phyloP scores from a whole-genome alignment of 2,113 vertebrate species.

The Aviceda subcristata region DNA sequence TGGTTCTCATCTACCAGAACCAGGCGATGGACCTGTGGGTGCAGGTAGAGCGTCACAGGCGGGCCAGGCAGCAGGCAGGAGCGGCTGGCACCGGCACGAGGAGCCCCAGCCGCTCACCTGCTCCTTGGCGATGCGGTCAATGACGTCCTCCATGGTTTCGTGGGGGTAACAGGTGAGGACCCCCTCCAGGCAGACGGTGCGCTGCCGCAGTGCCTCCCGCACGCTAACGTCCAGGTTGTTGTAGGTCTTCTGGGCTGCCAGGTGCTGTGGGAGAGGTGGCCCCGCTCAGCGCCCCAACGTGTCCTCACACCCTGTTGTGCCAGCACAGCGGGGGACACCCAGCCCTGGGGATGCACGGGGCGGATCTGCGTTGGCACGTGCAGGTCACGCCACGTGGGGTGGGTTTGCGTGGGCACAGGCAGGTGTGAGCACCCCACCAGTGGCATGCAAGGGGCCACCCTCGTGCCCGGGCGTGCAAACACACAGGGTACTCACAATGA shows the following conservation, averaged over 20 bases:
- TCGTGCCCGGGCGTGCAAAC: not conserved
- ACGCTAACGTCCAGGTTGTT: constrained; percentile 91
- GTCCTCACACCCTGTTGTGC: not conserved
- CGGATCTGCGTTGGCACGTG: not conserved
- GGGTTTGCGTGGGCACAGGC: not conserved
- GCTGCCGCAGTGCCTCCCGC: constrained; percentile 78
- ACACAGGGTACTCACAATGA: constrained; percentile 85
- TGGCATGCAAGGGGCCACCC: not conserved
- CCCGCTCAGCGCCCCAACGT: fast-evolving
- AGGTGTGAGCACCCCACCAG: not conserved
- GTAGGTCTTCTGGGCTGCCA: constrained; percentile 92
- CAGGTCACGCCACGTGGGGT: not conserved
- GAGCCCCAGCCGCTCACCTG: constrained; percentile 66
- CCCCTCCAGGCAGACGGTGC: constrained; percentile 81
- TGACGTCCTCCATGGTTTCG: constrained; percentile 83
- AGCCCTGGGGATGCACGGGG: not conserved
- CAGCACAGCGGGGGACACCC: not conserved
- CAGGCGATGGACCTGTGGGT: constrained; percentile 90
- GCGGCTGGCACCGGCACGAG: fast-evolving
- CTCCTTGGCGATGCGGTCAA: constrained; percentile 85
- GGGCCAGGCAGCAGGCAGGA: fast-evolving
- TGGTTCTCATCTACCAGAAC: constrained; percentile 88
- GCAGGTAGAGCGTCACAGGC: not conserved
- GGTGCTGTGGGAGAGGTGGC: constrained; percentile 65
- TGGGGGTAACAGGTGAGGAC: constrained; percentile 89